Percentiles rank a stretch among this genome's conserved stretches.
Evolutionary conservation across 2,113 vertebrate species (phyloP).

Genomic region (Lepus europaeus): DNA sequence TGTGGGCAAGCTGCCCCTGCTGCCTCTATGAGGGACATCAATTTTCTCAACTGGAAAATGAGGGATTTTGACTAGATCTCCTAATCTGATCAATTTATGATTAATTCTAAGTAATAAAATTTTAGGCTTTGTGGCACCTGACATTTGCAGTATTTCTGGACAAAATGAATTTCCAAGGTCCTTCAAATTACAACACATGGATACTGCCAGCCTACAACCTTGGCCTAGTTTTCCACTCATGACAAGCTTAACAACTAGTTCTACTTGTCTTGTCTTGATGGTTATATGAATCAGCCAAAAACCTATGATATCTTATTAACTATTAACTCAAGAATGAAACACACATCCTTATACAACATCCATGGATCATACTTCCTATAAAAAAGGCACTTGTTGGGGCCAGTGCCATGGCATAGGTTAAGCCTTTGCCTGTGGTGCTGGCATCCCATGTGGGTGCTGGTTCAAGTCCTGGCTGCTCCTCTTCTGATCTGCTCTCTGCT

Average conservation of each 20-base stretch:
- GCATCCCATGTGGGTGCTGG: too few species aligned
- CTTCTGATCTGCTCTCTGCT: too few species aligned
- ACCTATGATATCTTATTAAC: background rate
- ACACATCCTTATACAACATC: background rate
- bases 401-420: too few species aligned
- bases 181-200: background rate
- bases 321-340: slow-evolving; percentile 17
- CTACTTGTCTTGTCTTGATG: slow-evolving; percentile 9
- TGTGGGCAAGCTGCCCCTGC: background rate
- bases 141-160: background rate
- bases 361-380: background rate
- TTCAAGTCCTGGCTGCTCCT: too few species aligned
- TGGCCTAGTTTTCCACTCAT: slow-evolving; percentile 3
- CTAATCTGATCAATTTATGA: slow-evolving; percentile 31
- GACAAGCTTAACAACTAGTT: background rate
- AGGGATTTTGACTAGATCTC: slow-evolving; percentile 2
- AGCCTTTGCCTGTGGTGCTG: too few species aligned
- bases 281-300: background rate
- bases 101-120: slow-evolving; percentile 29
- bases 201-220: background rate
- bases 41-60: slow-evolving; percentile 39
- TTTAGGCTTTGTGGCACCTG: background rate
- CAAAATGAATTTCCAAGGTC: slow-evolving; percentile 13
- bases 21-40: background rate
- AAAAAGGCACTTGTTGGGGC: too few species aligned